phyloP scores from a whole-genome alignment of 2,797 vertebrate species.

The Iguana delicatissima region DNA sequence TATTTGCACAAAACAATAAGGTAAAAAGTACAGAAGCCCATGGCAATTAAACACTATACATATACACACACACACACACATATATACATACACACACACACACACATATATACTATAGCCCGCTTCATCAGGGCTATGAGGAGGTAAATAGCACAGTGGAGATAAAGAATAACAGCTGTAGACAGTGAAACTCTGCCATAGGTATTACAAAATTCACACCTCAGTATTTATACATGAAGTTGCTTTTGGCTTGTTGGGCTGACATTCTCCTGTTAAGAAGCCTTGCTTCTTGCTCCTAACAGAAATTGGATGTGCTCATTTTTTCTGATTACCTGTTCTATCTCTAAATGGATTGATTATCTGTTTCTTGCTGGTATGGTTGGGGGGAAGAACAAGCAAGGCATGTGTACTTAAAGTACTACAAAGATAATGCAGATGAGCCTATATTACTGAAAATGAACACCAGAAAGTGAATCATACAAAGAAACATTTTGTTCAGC shows the following conservation, averaged over 20 bases:
- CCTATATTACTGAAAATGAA: background rate
- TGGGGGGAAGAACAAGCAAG: background rate
- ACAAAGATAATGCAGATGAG: background rate
- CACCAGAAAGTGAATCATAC: background rate
- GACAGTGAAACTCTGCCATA: background rate
- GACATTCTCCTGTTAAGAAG: constrained; percentile 39
- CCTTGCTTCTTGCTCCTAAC: constrained; percentile 19
- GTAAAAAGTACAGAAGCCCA: constrained; percentile 27
- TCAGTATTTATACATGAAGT: constrained; percentile 24
- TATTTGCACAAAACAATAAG: constrained; percentile 44
- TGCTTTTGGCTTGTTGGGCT: constrained; percentile 9
- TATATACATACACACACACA: no score
- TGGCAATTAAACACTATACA: background rate
- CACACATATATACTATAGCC: background rate
- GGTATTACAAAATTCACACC: constrained; percentile 34
- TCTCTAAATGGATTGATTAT: background rate
- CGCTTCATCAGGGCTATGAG: background rate
- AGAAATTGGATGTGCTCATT: constrained; percentile 15
- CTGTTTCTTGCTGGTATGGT: background rate
- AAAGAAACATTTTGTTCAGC: background rate
- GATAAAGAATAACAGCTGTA: constrained; percentile 15
- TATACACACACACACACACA: no score
- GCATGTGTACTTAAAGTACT: background rate
- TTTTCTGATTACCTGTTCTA: background rate
- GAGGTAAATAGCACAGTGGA: background rate